Base-by-base conservation (phyloP, 92 coral and sea anemone genomes). In the Pocillopora grandis region DNA sequence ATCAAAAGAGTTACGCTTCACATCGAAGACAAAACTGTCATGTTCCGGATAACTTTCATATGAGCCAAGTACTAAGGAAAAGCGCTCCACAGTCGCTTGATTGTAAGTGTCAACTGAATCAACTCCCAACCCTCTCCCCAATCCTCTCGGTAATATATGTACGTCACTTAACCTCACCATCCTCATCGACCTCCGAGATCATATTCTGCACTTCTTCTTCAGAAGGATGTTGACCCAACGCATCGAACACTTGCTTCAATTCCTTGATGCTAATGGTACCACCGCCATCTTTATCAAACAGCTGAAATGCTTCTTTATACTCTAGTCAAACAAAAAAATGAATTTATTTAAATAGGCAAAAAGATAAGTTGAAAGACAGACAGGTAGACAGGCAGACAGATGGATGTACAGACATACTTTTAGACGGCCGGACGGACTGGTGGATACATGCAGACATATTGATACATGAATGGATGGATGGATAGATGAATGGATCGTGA, bases 131-230 rank as follows among this genome's bases (percentile, higher is more conserved):
- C 13, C 27, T 13, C 21, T 21, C 61, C 42, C 33, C 57, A 23
- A 48, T 20, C 16, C 1, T 12, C 66, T 19, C 33, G 16, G 12
- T 2, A 20, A 14, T 56, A 27, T 27, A 27, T 27, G 1, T 42
- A 42, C 8, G 4, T 42, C 52, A 42, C 52, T 42, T 42, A 48
- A 36, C 55, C 84, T 33, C 18, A 91, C 94, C 92, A 66, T 91
- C 94, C 63, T 88, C 81, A 61, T 91, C 94, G 33, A 90, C 91
- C 65, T 80, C 90, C 8, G 92, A 86, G 65, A 91, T 91, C 94
- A 91, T 91, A 35, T 80, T 81, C 37, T 68, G 76, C 19, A 91
- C 81, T 16, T 88, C 92, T 58, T 85, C 90, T 5, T 88, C 92
- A 7, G 92, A 52, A 17, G 90, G 92, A 20, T 84, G 66, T 71